Percentiles rank a stretch among this genome's conserved stretches.
These are phyloP conservation scores for Hexactinellida sp. DNA, from an alignment of 37 sponge, comb jelly and placozoan species.

Conservation along the genomic window DNA sequence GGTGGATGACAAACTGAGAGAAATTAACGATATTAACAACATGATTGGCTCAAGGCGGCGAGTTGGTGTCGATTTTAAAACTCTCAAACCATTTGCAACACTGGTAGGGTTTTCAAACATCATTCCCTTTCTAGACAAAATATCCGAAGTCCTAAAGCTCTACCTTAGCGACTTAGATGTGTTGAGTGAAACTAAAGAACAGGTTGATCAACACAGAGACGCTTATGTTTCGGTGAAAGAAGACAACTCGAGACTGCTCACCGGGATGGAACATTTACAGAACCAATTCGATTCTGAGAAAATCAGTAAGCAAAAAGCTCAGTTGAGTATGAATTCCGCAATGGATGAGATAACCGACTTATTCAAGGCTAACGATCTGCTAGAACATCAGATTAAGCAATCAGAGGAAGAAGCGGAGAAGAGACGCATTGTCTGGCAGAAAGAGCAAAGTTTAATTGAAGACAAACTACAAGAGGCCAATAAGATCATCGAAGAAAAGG, in stretches of 20 bases:
- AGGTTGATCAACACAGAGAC: background rate
- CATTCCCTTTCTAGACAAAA: background rate
- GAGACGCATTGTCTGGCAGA: background rate
- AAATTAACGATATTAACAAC: background rate
- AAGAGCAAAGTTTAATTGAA: background rate
- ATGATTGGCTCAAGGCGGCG: background rate
- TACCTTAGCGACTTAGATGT: background rate
- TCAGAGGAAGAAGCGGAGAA: background rate
- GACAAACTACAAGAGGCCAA: background rate
- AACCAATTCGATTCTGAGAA: background rate
- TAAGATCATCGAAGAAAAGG: background rate
- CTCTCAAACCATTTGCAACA: background rate
- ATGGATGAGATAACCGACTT: slow-evolving; percentile 4
- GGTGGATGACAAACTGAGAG: background rate
- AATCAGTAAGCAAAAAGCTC: background rate
- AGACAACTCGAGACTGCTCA: background rate
- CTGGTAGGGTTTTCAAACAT: background rate
- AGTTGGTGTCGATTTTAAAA: background rate
- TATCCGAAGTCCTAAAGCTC: background rate
- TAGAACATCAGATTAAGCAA: background rate
- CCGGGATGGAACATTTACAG: background rate
- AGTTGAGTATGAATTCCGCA: background rate
- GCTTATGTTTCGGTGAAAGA: background rate
- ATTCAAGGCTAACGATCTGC: background rate
- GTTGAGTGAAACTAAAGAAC: background rate